Conservation (phyloP, 2,888 invertebrate genomes). For the Parelbella ahira region DNA sequence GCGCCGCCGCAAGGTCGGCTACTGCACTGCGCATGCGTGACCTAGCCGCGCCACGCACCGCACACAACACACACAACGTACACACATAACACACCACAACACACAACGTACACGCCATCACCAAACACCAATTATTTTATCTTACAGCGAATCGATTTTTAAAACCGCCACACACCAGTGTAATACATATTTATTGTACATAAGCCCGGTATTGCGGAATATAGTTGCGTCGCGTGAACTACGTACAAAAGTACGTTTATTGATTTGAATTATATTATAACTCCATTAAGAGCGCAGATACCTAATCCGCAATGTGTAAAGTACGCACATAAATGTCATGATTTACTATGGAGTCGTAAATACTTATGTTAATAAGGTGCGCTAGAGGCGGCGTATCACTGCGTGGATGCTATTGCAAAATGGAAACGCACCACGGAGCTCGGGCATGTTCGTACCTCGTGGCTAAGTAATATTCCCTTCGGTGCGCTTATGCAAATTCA, state of each 20-base stretch:
- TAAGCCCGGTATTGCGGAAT: no score
- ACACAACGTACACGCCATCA: neutral
- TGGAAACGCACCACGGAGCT: constrained; percentile 53
- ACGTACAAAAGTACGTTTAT: constrained; percentile 19
- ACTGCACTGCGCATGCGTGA: constrained; percentile 69
- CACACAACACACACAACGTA: constrained; percentile 2
- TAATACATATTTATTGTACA: no score
- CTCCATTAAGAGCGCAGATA: constrained; percentile 47
- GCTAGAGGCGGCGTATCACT: constrained; percentile 46
- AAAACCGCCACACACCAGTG: no score
- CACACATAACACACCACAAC: constrained; percentile 3
- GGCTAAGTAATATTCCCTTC: constrained; percentile 57
- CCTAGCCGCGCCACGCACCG: constrained; percentile 38
- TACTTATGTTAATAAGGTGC: constrained; percentile 66
- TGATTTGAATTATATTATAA: constrained; percentile 34
- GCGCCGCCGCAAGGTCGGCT: constrained; percentile 70
- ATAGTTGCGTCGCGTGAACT: no score
- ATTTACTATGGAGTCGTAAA: constrained; percentile 65
- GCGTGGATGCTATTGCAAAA: constrained; percentile 69
- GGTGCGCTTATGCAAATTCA: constrained; percentile 63
- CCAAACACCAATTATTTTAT: no score
- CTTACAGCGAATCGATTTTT: no score
- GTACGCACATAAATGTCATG: constrained; percentile 60
- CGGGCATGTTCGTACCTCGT: constrained; percentile 46
- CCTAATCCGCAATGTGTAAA: constrained; percentile 56